Evolutionary conservation across 2,113 vertebrate genomes (phyloP).

Genomic region (Odobenus rosmarus): DNA sequence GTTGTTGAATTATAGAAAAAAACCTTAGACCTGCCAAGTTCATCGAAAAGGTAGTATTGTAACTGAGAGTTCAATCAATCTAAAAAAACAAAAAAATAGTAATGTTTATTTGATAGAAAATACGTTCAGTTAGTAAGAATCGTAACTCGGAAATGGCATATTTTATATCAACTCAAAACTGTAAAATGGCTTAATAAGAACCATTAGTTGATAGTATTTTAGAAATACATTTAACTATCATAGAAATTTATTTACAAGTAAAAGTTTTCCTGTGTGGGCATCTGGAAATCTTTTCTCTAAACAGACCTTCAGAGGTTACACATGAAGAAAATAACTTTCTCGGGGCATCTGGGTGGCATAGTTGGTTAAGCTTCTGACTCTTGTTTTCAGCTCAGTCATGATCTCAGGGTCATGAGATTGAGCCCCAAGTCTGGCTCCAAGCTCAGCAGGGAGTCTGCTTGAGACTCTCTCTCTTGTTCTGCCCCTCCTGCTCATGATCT

Average conservation of each 20-base stretch:
- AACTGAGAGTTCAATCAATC: not conserved
- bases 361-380: not conserved
- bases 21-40: not conserved
- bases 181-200: constrained; percentile 5
- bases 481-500: not conserved
- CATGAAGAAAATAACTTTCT: not conserved
- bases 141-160: not conserved
- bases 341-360: not conserved
- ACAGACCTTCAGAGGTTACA: not conserved
- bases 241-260: not conserved
- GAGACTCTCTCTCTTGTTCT: not conserved
- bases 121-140: not conserved
- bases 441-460: not conserved
- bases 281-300: not conserved
- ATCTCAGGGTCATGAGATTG: not conserved
- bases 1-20: constrained; percentile 25
- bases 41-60: not conserved
- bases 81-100: not conserved
- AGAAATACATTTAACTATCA: not conserved
- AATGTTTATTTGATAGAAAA: not conserved
- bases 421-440: not conserved
- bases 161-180: constrained; percentile 37
- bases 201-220: not conserved
- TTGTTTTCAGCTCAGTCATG: not conserved
- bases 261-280: not conserved